phyloP scores from a whole-genome alignment of 2,888 invertebrate genomes.

The Orthonevra nobilis region DNA sequence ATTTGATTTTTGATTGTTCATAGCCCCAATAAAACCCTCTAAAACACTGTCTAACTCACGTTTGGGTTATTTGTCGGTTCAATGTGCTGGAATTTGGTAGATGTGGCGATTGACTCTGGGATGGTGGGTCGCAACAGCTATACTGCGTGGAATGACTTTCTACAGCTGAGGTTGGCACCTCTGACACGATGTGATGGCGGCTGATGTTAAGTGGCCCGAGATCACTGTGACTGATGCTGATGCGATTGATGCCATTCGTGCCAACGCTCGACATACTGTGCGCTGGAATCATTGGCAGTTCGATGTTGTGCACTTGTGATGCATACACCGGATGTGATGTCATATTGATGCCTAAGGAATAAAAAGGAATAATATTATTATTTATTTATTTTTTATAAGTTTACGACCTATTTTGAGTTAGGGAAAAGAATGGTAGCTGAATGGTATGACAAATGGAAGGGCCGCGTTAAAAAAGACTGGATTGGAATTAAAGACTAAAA shows the following conservation, averaged over 20 bases:
- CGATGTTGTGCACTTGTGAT: conserved; percentile 76
- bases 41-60: conserved; percentile 77
- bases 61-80: conserved; percentile 81
- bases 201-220: conserved; percentile 75
- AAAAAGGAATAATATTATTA: no score
- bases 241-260: conserved; percentile 53
- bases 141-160: conserved; percentile 77
- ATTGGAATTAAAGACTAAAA: no score
- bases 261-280: conserved; percentile 75
- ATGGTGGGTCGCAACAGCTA: conserved; percentile 73
- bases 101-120: conserved; percentile 80
- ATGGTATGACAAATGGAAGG: no score
- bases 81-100: conserved; percentile 81
- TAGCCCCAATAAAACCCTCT: background rate
- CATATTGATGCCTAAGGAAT: conserved; percentile 33
- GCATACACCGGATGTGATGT: conserved; percentile 75
- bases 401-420: background rate
- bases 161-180: conserved; percentile 45
- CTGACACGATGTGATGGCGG: conserved; percentile 75
- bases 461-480: no score
- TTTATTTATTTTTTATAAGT: no score
- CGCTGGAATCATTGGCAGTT: conserved; percentile 69
- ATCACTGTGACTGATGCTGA: conserved; percentile 70
- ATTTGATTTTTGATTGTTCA: conserved; percentile 26
- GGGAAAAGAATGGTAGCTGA: no score